Percentiles rank a stretch among this genome's conserved stretches.
Conservation (phyloP, 2,888 invertebrate genomes). For the Acholoe squamosa region DNA sequence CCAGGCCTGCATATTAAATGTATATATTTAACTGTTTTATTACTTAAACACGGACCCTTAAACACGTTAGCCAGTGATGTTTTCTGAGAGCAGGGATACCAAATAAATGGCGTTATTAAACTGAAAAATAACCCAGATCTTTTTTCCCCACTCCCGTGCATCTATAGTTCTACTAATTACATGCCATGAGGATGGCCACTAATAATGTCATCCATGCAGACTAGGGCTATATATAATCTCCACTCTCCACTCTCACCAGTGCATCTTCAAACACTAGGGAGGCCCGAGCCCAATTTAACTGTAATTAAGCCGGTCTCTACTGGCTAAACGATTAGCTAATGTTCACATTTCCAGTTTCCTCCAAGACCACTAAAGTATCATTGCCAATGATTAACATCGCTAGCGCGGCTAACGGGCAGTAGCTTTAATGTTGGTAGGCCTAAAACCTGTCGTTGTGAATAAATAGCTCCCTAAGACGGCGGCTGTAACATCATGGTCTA, state of each 20-base stretch:
- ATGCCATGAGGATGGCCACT: not conserved
- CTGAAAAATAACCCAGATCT: not conserved
- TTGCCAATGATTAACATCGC: conserved; percentile 16
- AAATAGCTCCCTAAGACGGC: not conserved
- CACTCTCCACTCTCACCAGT: not conserved
- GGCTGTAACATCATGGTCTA: conserved; percentile 18
- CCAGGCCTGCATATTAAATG: not conserved
- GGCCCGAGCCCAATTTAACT: not conserved
- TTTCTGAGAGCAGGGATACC: not conserved
- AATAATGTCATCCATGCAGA: conserved; percentile 33
- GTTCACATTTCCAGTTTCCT: not conserved
- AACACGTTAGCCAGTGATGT: not conserved
- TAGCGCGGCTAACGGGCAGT: not conserved
- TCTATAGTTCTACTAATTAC: conserved; percentile 2
- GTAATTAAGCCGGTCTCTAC: not conserved
- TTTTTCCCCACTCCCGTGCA: not conserved
- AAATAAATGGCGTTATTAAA: conserved; percentile 24
- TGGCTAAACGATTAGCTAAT: conserved; percentile 1
- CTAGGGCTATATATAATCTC: conserved; percentile 1
- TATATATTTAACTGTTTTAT: conserved; percentile 21
- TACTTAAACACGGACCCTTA: no score
- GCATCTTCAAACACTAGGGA: conserved; percentile 11
- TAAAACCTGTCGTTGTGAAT: not conserved
- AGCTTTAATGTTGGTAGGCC: conserved; percentile 6
- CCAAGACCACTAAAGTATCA: not conserved